Conservation (phyloP, 2,113 vertebrate genomes). For the Xiphophorus couchianus region DNA sequence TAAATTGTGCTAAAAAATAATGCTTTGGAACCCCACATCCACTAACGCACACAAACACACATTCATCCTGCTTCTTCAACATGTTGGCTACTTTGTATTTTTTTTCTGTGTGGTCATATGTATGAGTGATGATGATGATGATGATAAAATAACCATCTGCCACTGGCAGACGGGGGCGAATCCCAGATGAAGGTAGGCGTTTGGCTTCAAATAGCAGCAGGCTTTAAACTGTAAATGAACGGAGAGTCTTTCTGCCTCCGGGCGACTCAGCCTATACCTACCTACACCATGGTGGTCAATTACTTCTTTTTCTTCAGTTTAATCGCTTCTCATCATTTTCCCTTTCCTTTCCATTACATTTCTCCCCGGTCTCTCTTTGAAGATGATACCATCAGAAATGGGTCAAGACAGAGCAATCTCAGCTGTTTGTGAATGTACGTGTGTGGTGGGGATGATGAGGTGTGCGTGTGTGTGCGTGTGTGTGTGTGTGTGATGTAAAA, state of each 20-base stretch:
- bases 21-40: conserved; percentile 48
- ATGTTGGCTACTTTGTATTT: conserved; percentile 24
- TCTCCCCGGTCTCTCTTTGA: conserved; percentile 40
- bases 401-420: conserved; percentile 67
- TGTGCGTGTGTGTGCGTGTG: background rate
- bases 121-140: conserved; percentile 20
- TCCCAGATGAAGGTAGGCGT: conserved; percentile 70
- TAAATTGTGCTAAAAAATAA: conserved; percentile 70
- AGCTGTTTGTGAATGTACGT: conserved; percentile 66
- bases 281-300: conserved; percentile 46
- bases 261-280: conserved; percentile 43
- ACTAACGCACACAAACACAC: conserved; percentile 13
- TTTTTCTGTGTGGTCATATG: conserved; percentile 4
- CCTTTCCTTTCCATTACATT: conserved; percentile 34
- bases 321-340: conserved; percentile 39
- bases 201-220: conserved; percentile 61
- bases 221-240: conserved; percentile 67
- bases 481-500: conserved; percentile 1
- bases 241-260: conserved; percentile 39
- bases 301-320: conserved; percentile 48
- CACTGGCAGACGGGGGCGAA: conserved; percentile 57
- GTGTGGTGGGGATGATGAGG: conserved; percentile 13
- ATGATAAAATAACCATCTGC: conserved; percentile 76
- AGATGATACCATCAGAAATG: conserved; percentile 67
- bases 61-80: conserved; percentile 40